Conservation (phyloP, 2,888 invertebrate species). For the Entomobrya multifasciata region DNA sequence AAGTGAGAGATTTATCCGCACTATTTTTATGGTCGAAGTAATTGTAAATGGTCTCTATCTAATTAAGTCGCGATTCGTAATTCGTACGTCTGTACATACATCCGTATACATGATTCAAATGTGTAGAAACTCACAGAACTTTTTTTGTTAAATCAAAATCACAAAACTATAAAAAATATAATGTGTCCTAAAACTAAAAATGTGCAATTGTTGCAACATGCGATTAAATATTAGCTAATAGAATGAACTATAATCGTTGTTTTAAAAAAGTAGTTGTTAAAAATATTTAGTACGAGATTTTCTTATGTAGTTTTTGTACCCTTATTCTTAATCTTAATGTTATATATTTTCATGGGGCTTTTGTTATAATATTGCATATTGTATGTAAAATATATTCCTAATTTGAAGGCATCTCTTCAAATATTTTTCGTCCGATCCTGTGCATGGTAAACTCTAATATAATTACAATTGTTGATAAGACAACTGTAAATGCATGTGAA, state of each 20-base stretch:
- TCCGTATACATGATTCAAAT: background rate
- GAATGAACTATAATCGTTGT: background rate
- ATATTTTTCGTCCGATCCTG: too few relatives aligned
- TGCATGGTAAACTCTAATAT: too few relatives aligned
- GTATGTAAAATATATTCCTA: too few relatives aligned
- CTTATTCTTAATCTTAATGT: background rate
- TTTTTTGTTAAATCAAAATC: background rate
- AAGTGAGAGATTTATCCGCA: conserved; percentile 60
- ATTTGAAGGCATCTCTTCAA: too few relatives aligned
- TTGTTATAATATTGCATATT: too few relatives aligned
- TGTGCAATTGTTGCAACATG: too few relatives aligned
- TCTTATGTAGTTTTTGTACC: background rate
- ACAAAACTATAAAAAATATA: too few relatives aligned
- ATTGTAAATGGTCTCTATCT: background rate
- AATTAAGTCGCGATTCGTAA: conserved; percentile 54
- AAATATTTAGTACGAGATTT: background rate
- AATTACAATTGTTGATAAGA: too few relatives aligned
- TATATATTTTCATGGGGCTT: background rate
- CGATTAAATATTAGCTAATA: background rate
- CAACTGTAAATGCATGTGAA: too few relatives aligned
- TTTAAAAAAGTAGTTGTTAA: background rate
- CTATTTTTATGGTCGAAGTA: conserved; percentile 65
- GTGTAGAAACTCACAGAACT: background rate
- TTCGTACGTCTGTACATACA: background rate
- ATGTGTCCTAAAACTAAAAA: too few relatives aligned